phyloP scores from a whole-genome alignment of 2,113 vertebrate genomes.

The Xenotilapia flavipinnis region DNA sequence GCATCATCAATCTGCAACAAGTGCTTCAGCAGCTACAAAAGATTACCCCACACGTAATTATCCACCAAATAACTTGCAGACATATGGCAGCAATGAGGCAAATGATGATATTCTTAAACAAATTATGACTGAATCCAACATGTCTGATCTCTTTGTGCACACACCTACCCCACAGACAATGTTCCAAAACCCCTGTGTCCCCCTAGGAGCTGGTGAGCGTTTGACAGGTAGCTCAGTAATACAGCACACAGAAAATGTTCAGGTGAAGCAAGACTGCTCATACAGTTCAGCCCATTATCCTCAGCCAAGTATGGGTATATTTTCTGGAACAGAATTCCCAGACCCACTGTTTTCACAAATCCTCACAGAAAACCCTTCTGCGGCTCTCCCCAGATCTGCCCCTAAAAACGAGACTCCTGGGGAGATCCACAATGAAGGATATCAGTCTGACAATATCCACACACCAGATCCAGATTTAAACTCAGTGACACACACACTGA shows the following conservation, averaged over 20 bases:
- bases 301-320: slow-evolving; percentile 65
- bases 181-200: slow-evolving; percentile 45
- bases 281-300: slow-evolving; percentile 56
- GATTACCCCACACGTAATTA: slow-evolving; percentile 73
- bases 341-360: slow-evolving; percentile 69
- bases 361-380: slow-evolving; percentile 68
- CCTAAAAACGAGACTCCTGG: neutral
- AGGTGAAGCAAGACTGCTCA: slow-evolving; percentile 39
- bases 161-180: slow-evolving; percentile 65
- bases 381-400: slow-evolving; percentile 8
- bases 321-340: slow-evolving; percentile 61
- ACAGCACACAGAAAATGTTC: slow-evolving; percentile 63
- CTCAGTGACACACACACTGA: neutral
- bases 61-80: slow-evolving; percentile 62
- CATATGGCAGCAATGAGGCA: slow-evolving; percentile 64
- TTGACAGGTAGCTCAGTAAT: slow-evolving; percentile 64
- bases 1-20: slow-evolving; percentile 70
- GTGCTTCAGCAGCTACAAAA: slow-evolving; percentile 62
- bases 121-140: slow-evolving; percentile 78
- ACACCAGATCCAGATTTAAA: slow-evolving; percentile 26
- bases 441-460: slow-evolving; percentile 16
- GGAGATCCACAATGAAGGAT: slow-evolving; percentile 16
- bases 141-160: slow-evolving; percentile 73
- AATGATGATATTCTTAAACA: slow-evolving; percentile 82
- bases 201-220: slow-evolving; percentile 22